phyloP scores from a whole-genome alignment of 2,888 invertebrate species.

The Campopleginae sp. region DNA sequence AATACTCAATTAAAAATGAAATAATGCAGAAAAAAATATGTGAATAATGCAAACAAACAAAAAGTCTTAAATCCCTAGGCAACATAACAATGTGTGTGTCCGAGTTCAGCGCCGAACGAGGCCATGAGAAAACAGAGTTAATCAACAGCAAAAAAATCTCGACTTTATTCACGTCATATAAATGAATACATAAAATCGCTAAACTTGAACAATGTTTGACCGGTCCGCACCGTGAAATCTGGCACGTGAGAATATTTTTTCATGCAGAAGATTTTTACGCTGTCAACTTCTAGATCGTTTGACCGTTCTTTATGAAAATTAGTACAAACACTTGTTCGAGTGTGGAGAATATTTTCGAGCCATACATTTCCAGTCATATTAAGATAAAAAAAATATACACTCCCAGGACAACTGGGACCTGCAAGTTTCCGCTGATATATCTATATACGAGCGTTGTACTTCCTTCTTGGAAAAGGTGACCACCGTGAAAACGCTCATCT shows the following conservation, averaged over 20 bases:
- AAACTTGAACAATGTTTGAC: too few relatives aligned
- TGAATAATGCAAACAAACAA: background rate
- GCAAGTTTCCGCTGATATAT: background rate
- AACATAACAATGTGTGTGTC: background rate
- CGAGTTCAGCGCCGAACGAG: slow-evolving; percentile 1
- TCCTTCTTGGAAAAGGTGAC: slow-evolving; percentile 15
- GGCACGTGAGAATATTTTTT: too few relatives aligned
- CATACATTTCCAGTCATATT: too few relatives aligned
- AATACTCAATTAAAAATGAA: background rate
- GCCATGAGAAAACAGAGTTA: slow-evolving; percentile 2
- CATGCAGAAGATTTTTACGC: too few relatives aligned
- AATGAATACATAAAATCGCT: too few relatives aligned
- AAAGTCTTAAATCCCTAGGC: background rate
- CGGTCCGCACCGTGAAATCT: too few relatives aligned
- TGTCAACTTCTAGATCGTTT: too few relatives aligned
- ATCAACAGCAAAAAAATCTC: background rate
- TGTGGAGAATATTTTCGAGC: too few relatives aligned
- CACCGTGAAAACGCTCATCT: slow-evolving; percentile 7
- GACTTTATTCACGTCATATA: background rate
- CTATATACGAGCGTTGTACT: slow-evolving; percentile 12
- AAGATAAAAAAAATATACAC: too few relatives aligned
- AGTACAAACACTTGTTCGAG: too few relatives aligned
- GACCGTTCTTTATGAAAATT: too few relatives aligned
- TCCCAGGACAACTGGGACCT: too few relatives aligned
- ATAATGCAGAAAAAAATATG: background rate